Evolutionary conservation across 92 coral and sea anemone species (phyloP), one percentile per base, ranked within the genome.

Genomic region (Pocillopora grandis): DNA sequence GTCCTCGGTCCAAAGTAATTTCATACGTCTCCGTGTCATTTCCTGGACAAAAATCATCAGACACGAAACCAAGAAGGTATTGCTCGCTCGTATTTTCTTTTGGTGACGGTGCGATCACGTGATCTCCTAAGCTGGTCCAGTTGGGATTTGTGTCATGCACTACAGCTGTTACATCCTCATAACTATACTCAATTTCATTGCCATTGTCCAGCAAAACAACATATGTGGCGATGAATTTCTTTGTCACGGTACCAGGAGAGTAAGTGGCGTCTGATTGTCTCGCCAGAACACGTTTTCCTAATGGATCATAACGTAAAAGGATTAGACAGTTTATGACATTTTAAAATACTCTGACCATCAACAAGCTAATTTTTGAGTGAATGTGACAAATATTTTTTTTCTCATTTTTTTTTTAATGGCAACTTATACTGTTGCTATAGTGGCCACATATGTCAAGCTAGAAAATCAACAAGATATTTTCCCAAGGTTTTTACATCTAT

Each of bases 81-180:
- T 58, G 68, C 6, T 57, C 11, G 20, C 67, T 80, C 59, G 3
- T 17, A 35, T 71, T 70, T 2, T 35, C 65, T 35, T 17, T 1
- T 12, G 66, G 75, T 1, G 62, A 58, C 37, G 33, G 1, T 31
- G 77, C 84, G 35, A 80, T 18, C 63, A 80, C 77, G 59, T 60
- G 84, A 70, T 80, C 84, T 17, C 84, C 84, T 70, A 80, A 58
- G 12, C 35, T 80, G 33, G 71, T 36, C 84, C 84, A 80, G 3
- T 66, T 56, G 12, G 84, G 84, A 18, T 27, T 27, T 10, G 56
- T 17, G 58, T 80, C 69, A 10, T 14, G 7, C 11, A 57, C 37
- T 2, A 58, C 67, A 1, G 76, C 84, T 5, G 84, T 80, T n/a
- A 48, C 57, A 55, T 80, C 84, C 67, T 70, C 69, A 18, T 55